Conservation (phyloP, 2,888 invertebrate genomes). For the Erynnis tages region DNA sequence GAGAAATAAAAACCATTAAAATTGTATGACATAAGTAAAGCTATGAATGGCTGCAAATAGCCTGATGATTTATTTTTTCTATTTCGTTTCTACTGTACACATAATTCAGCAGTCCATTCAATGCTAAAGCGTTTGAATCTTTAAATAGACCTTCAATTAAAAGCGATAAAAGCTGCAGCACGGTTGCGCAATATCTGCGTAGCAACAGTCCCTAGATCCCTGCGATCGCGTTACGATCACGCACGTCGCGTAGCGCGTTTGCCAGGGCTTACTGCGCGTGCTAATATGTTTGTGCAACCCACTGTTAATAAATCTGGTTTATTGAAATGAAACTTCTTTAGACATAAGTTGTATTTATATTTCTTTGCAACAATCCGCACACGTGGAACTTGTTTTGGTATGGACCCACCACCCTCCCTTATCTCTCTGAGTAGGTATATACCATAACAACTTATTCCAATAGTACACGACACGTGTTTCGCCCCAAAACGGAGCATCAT, state of each 20-base stretch:
- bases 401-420: too few species aligned
- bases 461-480: too few species aligned
- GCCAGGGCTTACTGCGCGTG: slow-evolving; percentile 22
- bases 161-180: slow-evolving; percentile 18
- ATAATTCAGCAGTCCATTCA: background rate
- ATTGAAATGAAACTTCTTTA: too few species aligned
- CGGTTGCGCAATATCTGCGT: slow-evolving; percentile 22
- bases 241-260: slow-evolving; percentile 12
- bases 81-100: background rate
- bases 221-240: slow-evolving; percentile 19
- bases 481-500: too few species aligned
- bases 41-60: too few species aligned
- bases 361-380: too few species aligned
- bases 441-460: too few species aligned
- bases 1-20: too few species aligned
- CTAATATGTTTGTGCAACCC: slow-evolving; percentile 22
- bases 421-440: too few species aligned
- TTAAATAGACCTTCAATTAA: slow-evolving; percentile 9
- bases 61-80: background rate
- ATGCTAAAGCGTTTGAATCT: background rate
- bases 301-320: slow-evolving; percentile 4
- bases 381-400: too few species aligned
- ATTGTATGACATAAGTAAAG: too few species aligned
- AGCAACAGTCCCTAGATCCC: slow-evolving; percentile 22
- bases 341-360: too few species aligned